Percentiles rank a stretch among this genome's conserved stretches.
Evolutionary conservation across 2,888 invertebrate genomes (phyloP).

Genomic region (Chelonus formosanus): DNA sequence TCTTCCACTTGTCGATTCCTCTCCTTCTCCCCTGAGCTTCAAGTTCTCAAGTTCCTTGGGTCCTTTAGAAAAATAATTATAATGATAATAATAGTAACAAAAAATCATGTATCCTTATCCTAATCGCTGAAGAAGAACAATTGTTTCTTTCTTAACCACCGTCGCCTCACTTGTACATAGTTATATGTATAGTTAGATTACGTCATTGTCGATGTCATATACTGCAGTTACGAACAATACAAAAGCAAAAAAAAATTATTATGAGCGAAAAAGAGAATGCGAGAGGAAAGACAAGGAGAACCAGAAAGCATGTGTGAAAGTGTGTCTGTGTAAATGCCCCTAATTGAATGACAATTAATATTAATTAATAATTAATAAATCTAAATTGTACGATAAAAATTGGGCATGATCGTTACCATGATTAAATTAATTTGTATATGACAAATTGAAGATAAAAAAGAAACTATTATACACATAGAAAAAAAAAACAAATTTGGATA

Average conservation of each 20-base stretch:
- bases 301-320: conserved; percentile 17
- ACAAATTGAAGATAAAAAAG: no score
- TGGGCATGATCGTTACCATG: neutral
- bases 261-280: conserved; percentile 24
- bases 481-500: neutral
- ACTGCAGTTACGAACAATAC: conserved; percentile 36
- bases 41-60: neutral
- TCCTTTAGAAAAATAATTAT: conserved; percentile 3
- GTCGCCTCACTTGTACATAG: conserved; percentile 61
- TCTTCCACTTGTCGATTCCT: conserved; percentile 10
- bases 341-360: conserved; percentile 6
- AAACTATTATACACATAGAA: neutral
- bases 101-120: conserved; percentile 14
- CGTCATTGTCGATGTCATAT: conserved; percentile 33
- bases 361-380: conserved; percentile 3
- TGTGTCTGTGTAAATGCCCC: conserved; percentile 21
- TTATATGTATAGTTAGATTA: conserved; percentile 65
- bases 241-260: conserved; percentile 32
- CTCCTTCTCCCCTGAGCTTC: conserved; percentile 1
- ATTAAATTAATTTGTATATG: no score
- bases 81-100: conserved; percentile 8
- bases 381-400: neutral
- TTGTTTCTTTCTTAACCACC: conserved; percentile 30
- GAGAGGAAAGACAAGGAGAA: conserved; percentile 15
- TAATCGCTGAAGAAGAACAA: conserved; percentile 4